Evolutionary conservation across 2,797 vertebrate genomes (phyloP).

Genomic region (Oceanodroma leucorhoa): DNA sequence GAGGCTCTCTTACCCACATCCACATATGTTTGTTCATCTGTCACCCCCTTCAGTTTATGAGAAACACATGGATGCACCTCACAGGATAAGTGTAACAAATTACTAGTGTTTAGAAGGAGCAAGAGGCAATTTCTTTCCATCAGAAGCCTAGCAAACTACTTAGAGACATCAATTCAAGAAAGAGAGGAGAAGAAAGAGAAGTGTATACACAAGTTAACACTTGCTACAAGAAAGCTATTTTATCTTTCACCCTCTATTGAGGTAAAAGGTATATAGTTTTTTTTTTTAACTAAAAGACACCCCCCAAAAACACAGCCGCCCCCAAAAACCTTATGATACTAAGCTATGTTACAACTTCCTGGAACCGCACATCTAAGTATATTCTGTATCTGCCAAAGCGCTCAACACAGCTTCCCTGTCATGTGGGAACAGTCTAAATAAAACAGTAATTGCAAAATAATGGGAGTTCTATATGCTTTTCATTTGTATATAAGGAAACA

Average conservation of each 20-base stretch:
- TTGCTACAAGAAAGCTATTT: neutral
- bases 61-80: neutral
- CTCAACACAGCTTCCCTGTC: neutral
- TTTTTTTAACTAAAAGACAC: neutral
- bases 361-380: neutral
- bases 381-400: neutral
- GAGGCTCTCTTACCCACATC: neutral
- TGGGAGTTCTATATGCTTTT: neutral
- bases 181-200: neutral
- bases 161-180: neutral
- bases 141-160: neutral
- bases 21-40: neutral
- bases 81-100: neutral
- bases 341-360: neutral
- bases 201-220: neutral
- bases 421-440: neutral
- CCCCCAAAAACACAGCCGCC: rapidly evolving
- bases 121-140: neutral
- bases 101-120: neutral
- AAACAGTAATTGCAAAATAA: neutral
- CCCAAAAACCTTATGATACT: neutral
- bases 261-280: neutral
- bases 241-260: neutral
- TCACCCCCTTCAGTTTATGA: neutral
- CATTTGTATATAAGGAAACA: neutral